Evolutionary conservation across 1,140 invertebrate species (phyloP), one percentile per base, ranked within the genome.

Genomic region (Gryon sp.): DNA sequence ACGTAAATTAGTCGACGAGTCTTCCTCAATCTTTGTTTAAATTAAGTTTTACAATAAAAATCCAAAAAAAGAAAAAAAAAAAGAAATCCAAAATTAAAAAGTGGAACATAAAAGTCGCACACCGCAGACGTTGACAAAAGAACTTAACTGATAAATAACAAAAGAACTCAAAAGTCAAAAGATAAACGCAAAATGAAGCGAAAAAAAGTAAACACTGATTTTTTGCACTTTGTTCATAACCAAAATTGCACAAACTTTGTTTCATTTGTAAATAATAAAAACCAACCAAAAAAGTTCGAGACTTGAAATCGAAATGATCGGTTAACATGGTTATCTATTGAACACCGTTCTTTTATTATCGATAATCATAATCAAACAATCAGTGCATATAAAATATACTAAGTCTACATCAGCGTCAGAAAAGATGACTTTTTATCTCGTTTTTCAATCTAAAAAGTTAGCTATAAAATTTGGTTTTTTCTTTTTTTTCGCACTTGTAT

Each of bases 341-440:
- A 89, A 89, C 87, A 89, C 87, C 82, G 86, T 88, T 89, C 83
- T 82, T 86, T 88, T 88, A 87, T 89, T 87, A 87, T 88, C 82
- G 84, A 87, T 88, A 87, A 78, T 87, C 81, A 87, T 87, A 88
- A 86, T 87, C 81, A 88, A 89, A 88, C 87, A 88, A 88, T 88
- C 85, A 87, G 87, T 89, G 87, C 87, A 88, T 88, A 87, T 88
- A 89, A 89, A 89, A 88, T 89, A 87, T 87, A 87, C 85, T 89
- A 89, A 87, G 79, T 87, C 86, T 88, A 89, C 85, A 82, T 83
- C 75, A 88, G 87, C 87, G 87, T 88, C 87, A 89, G 86, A 89
- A 88, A 89, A 88, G 85, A 87, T 82, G 73, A 75, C 75, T 68
- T 66, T 48, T 68, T 50, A 28, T 74, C 60, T 66, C 9, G 32